phyloP scores from a whole-genome alignment of 2,113 vertebrate species.

The Spizaetus ornatus region DNA sequence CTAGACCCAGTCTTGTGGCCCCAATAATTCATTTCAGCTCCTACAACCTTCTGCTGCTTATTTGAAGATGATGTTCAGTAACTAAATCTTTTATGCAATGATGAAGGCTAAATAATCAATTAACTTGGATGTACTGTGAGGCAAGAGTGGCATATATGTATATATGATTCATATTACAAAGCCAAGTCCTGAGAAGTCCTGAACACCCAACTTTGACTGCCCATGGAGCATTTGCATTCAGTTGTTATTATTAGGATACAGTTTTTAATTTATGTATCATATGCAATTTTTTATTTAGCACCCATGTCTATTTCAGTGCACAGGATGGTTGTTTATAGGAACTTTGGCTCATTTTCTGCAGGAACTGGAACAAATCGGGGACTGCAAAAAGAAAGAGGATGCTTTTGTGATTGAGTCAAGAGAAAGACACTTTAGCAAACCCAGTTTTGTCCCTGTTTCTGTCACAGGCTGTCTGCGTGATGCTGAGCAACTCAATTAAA shows the following conservation, averaged over 20 bases:
- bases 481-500: conserved; percentile 63
- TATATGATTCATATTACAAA: not conserved
- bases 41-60: not conserved
- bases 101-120: not conserved
- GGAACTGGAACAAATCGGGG: conserved; percentile 23
- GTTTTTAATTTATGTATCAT: not conserved
- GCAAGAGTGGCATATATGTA: not conserved
- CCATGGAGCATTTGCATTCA: not conserved
- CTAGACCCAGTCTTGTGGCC: not conserved
- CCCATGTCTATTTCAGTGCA: not conserved
- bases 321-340: conserved; percentile 7
- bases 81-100: not conserved
- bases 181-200: not conserved
- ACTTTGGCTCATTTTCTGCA: conserved; percentile 40
- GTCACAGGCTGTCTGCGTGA: conserved; percentile 45
- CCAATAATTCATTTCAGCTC: not conserved
- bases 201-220: not conserved
- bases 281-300: conserved; percentile 12
- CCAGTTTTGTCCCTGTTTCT: conserved; percentile 55
- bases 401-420: conserved; percentile 50
- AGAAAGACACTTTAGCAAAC: conserved; percentile 37
- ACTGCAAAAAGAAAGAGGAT: conserved; percentile 36
- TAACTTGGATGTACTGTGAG: not conserved
- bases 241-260: not conserved
- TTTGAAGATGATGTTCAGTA: not conserved